Percentiles rank a stretch among this genome's conserved stretches.
Evolutionary conservation across 2,888 invertebrate species (phyloP).

Genomic region (Aphodius sticticus): DNA sequence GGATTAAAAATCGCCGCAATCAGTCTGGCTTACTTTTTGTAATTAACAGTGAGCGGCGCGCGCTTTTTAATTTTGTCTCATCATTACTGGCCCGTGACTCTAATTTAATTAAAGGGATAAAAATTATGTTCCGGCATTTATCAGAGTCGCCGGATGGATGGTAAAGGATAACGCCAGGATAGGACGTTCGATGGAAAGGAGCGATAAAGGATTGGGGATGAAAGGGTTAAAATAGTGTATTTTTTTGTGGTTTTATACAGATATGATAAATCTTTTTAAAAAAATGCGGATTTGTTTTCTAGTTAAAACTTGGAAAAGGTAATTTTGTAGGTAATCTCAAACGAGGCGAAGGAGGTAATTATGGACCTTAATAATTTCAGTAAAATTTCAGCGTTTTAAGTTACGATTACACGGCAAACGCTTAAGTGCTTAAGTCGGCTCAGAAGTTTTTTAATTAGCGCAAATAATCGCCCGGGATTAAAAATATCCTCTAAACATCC

Average conservation of each 20-base stretch:
- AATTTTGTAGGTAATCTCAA: background rate
- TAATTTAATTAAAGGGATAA: conserved; percentile 53
- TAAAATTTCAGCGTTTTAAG: background rate
- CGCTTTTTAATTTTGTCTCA: conserved; percentile 55
- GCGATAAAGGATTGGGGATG: too few species aligned
- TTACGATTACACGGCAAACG: background rate
- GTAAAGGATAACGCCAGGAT: background rate
- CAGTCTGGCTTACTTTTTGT: conserved; percentile 52
- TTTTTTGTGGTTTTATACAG: too few species aligned
- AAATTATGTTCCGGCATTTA: conserved; percentile 50
- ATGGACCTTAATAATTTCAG: background rate
- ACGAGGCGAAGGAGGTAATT: background rate
- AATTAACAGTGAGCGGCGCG: conserved; percentile 51
- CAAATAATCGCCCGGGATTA: background rate
- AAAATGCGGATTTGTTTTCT: background rate
- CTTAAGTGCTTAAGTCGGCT: background rate
- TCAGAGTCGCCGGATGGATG: conserved; percentile 43
- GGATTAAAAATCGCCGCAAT: conserved; percentile 49
- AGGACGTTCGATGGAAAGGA: background rate
- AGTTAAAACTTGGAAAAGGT: background rate
- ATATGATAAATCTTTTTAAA: too few species aligned
- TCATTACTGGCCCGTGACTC: conserved; percentile 53
- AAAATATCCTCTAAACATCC: background rate
- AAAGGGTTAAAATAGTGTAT: too few species aligned
- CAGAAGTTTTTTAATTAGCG: background rate